Evolutionary conservation across 2,113 vertebrate genomes (phyloP), one percentile per base, ranked within the genome.

Genomic region (Carettochelys insculpta): DNA sequence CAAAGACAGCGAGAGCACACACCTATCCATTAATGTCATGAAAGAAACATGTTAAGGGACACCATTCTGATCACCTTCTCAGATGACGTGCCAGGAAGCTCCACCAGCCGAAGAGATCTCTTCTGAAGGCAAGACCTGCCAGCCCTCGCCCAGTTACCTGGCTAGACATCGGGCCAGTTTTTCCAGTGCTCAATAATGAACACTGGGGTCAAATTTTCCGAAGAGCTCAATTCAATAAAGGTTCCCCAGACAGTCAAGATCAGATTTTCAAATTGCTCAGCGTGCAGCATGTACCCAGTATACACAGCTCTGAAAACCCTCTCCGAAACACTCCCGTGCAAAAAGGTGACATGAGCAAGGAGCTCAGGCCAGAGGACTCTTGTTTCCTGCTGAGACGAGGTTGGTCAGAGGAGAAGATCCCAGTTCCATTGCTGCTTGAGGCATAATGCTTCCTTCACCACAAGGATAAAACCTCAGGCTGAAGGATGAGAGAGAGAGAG

Each of bases 351-450:
- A 7, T 0, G 0, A 9, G 81, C 1, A 45, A 48, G 1, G 17
- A 31, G 85, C 86, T 1, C 31, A 82, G 93, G 86, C 10, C 87
- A 41, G 91, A 79, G 95, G 95, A 88, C 94, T 90, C 95, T 56
- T 10, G 0, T 2, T 97, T 97, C 95, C 95, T 95, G 91, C 53
- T 1, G 1, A 89, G 81, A 92, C 38, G 25, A 43, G 53, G 83
- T 53, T 65, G n/a, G 80, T 71, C 0, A 16, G 90, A 81, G 82
- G 82, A 53, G 56, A 25, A 86, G 68, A 61, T 9, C 20, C 45
- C 1, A 1, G 54, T 47, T 61, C 12, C 3, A 9, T 61, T 6
- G 38, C 85, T 2, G 73, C 86, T 17, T 14, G 47, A 16, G 0
- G 84, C 90, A 88, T 86, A 92, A 88, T 93, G 45, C 0, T 5